phyloP scores from a whole-genome alignment of 2,888 invertebrate species.

The Archips xylosteana region DNA sequence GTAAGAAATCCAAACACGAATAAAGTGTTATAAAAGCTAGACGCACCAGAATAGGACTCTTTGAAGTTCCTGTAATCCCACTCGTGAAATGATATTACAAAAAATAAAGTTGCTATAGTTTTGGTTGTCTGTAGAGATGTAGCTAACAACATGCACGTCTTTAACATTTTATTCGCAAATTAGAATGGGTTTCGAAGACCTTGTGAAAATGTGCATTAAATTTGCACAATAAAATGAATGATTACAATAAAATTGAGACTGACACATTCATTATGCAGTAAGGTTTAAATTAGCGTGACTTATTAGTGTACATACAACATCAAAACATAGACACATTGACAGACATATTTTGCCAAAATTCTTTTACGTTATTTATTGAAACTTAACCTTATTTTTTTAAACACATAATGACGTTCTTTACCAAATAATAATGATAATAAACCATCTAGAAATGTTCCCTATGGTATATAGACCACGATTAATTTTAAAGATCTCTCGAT shows the following conservation, averaged over 20 bases:
- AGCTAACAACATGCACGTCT: conserved; percentile 10
- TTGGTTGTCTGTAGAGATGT: conserved; percentile 7
- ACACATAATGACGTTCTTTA: neutral
- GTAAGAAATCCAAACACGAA: too few species aligned
- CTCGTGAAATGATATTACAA: too few species aligned
- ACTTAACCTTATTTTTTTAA: neutral
- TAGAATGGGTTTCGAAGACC: conserved; percentile 37
- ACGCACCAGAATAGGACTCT: too few species aligned
- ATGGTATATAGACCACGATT: too few species aligned
- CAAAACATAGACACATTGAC: neutral
- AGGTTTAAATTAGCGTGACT: neutral
- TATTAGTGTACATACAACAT: neutral
- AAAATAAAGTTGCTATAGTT: too few species aligned
- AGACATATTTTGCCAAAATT: neutral
- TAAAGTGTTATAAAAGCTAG: too few species aligned
- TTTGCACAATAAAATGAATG: conserved; percentile 34
- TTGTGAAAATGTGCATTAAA: conserved; percentile 34
- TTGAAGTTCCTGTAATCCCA: too few species aligned
- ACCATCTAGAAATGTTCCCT: too few species aligned
- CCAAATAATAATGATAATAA: neutral
- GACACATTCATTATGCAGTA: conserved; percentile 13
- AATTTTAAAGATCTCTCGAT: too few species aligned
- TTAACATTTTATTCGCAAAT: conserved; percentile 27
- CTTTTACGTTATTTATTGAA: neutral
- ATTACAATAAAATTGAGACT: conserved; percentile 25